Evolutionary conservation across 2,888 invertebrate genomes (phyloP).

Genomic region (Nemurella pictetii): DNA sequence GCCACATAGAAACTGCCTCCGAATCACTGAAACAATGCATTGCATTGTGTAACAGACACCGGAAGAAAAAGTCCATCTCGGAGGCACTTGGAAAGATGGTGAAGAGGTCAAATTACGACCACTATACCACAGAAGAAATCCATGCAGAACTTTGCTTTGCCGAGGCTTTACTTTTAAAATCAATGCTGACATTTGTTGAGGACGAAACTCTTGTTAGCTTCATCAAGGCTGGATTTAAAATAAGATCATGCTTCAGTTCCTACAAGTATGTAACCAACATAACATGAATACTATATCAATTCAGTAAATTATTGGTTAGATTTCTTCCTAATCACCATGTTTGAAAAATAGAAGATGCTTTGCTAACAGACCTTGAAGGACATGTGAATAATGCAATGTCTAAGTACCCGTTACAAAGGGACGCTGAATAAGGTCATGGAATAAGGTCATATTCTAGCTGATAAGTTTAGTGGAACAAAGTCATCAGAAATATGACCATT

Average conservation of each 20-base stretch:
- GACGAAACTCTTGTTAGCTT: slow-evolving; percentile 93
- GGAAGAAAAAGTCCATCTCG: slow-evolving; percentile 70
- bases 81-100: slow-evolving; percentile 82
- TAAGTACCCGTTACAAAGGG: too few relatives aligned
- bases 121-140: slow-evolving; percentile 77
- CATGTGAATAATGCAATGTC: too few relatives aligned
- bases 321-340: not conserved
- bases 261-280: slow-evolving; percentile 73
- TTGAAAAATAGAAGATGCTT: not conserved
- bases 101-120: slow-evolving; percentile 73
- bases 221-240: slow-evolving; percentile 90
- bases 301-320: not conserved
- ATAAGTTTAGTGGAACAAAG: too few relatives aligned
- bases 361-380: not conserved
- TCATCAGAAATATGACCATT: too few relatives aligned
- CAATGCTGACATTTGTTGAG: slow-evolving; percentile 89
- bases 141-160: slow-evolving; percentile 96
- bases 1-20: slow-evolving; percentile 73
- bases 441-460: too few relatives aligned
- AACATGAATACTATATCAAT: slow-evolving; percentile 3
- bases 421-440: too few relatives aligned
- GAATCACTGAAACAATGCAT: slow-evolving; percentile 76
- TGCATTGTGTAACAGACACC: slow-evolving; percentile 72
- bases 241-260: slow-evolving; percentile 84
- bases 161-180: slow-evolving; percentile 84